Conservation (phyloP, 2,797 vertebrate genomes). For the Alauda arvensis region DNA sequence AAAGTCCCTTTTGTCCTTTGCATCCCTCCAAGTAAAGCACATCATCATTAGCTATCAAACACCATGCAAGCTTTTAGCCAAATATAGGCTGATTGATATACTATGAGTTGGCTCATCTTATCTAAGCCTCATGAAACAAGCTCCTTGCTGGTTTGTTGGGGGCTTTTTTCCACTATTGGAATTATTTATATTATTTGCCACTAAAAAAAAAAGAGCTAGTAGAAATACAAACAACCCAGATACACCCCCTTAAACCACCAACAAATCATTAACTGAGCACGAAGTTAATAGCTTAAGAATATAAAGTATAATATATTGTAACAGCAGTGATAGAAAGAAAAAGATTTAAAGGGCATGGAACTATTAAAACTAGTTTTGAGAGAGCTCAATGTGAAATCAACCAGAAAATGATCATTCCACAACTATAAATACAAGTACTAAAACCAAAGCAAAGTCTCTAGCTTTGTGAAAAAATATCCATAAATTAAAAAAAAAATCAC, state of each 20-base stretch:
- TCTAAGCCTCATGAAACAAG: constrained; percentile 1
- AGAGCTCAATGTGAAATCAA: constrained; percentile 72
- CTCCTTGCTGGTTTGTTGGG: neutral
- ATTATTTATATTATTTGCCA: constrained; percentile 50
- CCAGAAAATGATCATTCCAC: constrained; percentile 73
- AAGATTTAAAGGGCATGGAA: constrained; percentile 67
- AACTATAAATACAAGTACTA: constrained; percentile 69
- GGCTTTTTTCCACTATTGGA: neutral
- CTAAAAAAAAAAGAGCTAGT: neutral
- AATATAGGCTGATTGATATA: neutral
- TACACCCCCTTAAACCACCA: constrained; percentile 7
- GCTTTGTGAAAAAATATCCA: constrained; percentile 53
- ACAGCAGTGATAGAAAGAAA: constrained; percentile 49
- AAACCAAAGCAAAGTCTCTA: constrained; percentile 65
- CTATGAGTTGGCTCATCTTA: neutral
- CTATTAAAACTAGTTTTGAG: constrained; percentile 70
- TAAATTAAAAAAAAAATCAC: constrained; percentile 27
- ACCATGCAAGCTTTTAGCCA: neutral
- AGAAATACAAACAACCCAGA: neutral
- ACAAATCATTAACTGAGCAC: constrained; percentile 64
- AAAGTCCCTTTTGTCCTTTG: neutral
- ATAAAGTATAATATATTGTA: constrained; percentile 63
- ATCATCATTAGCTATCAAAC: neutral
- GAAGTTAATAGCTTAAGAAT: constrained; percentile 70
- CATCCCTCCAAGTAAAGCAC: neutral